Evolutionary conservation across 2,888 invertebrate genomes (phyloP), one percentile per base, ranked within the genome.

Genomic region (Strigamia maritima): DNA sequence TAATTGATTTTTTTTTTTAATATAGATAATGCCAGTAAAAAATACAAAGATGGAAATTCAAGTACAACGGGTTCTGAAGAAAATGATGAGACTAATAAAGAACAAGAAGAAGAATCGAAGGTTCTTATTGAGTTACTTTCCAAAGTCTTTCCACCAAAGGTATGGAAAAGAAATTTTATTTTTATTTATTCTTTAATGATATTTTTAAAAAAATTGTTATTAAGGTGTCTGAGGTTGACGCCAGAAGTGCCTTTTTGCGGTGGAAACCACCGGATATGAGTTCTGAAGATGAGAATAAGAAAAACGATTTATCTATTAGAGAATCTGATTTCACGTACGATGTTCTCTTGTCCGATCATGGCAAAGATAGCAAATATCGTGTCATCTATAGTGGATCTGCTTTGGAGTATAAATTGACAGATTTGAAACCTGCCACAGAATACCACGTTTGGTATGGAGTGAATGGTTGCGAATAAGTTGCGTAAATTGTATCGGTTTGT

Each of bases 391-490:
- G 19, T 22, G 78, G 78, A 65, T n/a, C 54, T 78, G 60, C 28
- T 26, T n/a, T 65, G 8, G 65, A 78, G 31, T 83, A 83, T 81
- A 88, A 87, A 83, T 91, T 95, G 81, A 91, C 93, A 85, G 94
- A 95, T 86, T 88, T 95, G 83, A 90, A 92, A 85, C 95, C 95
- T 16, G 94, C 93, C n/a, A 92, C 93, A 85, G 93, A 94, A 85
- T 95, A 95, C 87, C 91, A 92, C 80, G 92, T 95, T 82, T 92
- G 93, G 87, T 87, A 83, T 85, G 31, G 31, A 2, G 26, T 6
- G 35, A 79, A 40, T 75, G 35, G 24, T 75, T 65, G 78, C 3
- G 49, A 16, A 8, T 4, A 31, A 65, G 14, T 26, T 44, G 19
- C 14, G 26, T 60, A 22, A 74, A 16, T n/a, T 80, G 7, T 49